A percentile compares a stretch with the other conserved stretches of the same genome.
phyloP scores from a whole-genome alignment of 2,113 vertebrate genomes.

The Myiozetetes cayanensis region DNA sequence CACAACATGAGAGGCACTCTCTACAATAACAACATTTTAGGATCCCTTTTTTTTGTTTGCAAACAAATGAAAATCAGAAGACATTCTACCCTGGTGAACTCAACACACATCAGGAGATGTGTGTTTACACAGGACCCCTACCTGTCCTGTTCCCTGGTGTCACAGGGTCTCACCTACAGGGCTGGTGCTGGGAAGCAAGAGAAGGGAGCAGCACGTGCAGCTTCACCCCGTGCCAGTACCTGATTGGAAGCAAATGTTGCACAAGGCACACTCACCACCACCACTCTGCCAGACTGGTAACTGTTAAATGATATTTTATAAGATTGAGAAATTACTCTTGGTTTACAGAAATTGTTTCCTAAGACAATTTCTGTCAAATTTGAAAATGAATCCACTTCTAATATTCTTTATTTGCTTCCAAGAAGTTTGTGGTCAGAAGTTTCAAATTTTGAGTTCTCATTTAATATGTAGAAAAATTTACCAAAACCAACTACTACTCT shows the following conservation, averaged over 20 bases:
- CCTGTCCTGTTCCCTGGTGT: neutral
- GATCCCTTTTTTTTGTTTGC: neutral
- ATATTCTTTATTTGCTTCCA: neutral
- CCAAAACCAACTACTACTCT: neutral
- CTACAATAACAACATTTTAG: neutral
- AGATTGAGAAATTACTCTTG: neutral
- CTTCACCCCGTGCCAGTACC: neutral
- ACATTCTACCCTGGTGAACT: neutral
- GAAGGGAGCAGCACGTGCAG: rapidly evolving
- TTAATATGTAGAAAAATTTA: neutral
- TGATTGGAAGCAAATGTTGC: neutral
- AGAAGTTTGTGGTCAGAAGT: neutral
- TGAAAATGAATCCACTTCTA: neutral
- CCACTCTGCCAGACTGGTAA: neutral
- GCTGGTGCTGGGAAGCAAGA: neutral
- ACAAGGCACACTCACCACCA: neutral
- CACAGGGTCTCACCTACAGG: rapidly evolving
- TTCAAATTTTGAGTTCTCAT: neutral
- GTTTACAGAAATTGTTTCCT: neutral
- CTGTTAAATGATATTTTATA: neutral
- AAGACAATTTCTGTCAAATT: neutral
- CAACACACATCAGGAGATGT: neutral
- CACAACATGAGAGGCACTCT: neutral
- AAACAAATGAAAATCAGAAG: neutral
- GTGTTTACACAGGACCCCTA: neutral